Evolutionary conservation across 2,888 invertebrate species (phyloP), one percentile per base, ranked within the genome.

Genomic region (Diachrysia chrysitis): DNA sequence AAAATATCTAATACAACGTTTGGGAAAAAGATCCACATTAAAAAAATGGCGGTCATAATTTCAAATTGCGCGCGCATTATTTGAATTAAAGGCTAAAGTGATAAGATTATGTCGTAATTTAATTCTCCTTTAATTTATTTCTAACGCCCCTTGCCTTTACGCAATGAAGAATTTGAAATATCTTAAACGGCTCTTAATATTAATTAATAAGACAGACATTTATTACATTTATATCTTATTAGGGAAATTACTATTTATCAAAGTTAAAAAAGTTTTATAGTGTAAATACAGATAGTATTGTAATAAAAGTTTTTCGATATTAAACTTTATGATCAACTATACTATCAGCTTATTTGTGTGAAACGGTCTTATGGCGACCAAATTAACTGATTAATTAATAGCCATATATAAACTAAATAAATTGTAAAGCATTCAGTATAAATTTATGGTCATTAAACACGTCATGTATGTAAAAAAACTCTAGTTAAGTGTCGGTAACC

Each of bases 71-170:
- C 32, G 63, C 60, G 75, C 77, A 72, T 79, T 82, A 76, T 23
- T 16, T 63, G 65, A 76, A 82, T 82, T 82, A 81, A 77, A 73
- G 75, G 72, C 71, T 68, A 48, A 66, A 63, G 48, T 73, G 75
- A 79, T 79, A 82, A 82, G 82, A 82, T 82, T 82, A 70, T 62
- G 65, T 59, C 59, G 63, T 66, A 81, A 81, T 75, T 71, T 76
- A 59, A 77, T 72, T 76, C 63, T 70, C 46, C 64, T 69, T 66
- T 71, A 73, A 81, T 80, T 81, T 76, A 80, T 67, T 57, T 63
- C 59, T 42, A 42, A 29, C 48, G 46, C 54, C 53, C 63, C 58
- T 62, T 35, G 57, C 58, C 56, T 58, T 66, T 63, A 68, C 25
- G 62, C 76, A 64, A 68, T 42, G 37, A 5, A 37, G n/a, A 70